Evolutionary conservation across 2,888 invertebrate species (phyloP).

Genomic region (Pelosia muscerda): DNA sequence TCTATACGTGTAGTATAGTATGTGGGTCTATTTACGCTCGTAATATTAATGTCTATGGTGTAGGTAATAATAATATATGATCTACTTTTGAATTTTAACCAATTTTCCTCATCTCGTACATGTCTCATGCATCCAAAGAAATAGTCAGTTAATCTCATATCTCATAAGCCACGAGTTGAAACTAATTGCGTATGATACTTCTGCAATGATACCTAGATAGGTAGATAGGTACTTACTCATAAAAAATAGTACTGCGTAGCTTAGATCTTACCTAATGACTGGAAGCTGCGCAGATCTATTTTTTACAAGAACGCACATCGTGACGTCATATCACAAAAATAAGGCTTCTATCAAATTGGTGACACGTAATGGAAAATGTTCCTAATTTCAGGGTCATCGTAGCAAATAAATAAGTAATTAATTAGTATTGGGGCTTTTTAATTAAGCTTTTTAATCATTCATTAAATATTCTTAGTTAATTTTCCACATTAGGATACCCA

Average conservation of each 20-base stretch:
- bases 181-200: conserved; percentile 6
- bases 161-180: conserved; percentile 17
- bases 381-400: not conserved
- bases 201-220: not conserved
- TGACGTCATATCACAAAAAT: not conserved
- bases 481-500: not conserved
- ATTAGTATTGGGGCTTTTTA: not conserved
- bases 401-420: not conserved
- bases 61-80: no score
- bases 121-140: not conserved
- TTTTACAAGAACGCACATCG: not conserved
- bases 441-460: not conserved
- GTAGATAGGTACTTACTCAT: no score
- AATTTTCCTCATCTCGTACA: not conserved
- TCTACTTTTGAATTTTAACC: not conserved
- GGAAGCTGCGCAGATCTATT: not conserved
- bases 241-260: conserved; percentile 5
- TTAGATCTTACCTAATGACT: not conserved
- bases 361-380: not conserved
- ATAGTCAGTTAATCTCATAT: not conserved
- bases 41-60: no score
- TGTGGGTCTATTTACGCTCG: no score
- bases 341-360: not conserved
- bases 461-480: no score
- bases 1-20: no score